Evolutionary conservation across 2,797 vertebrate species (phyloP).

Genomic region (Adelosebastes latens): DNA sequence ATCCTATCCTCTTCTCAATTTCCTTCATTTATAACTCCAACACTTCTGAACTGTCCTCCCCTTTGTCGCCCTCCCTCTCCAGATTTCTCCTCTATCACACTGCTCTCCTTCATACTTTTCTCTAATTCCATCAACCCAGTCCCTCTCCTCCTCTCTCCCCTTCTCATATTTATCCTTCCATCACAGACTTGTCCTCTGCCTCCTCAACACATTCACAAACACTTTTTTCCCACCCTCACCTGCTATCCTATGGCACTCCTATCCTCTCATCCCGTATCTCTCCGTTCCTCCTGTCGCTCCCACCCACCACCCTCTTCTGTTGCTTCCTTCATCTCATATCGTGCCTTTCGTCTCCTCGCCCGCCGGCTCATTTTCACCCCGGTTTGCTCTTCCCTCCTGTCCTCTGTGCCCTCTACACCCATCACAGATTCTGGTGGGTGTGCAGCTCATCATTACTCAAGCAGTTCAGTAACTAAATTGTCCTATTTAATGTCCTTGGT

Average conservation of each 20-base stretch:
- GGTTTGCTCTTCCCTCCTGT: not conserved
- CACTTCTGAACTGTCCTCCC: slow-evolving; percentile 44
- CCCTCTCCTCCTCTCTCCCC: not conserved
- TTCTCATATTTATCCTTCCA: slow-evolving; percentile 39
- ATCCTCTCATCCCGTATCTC: slow-evolving; percentile 6
- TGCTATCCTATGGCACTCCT: slow-evolving; percentile 19
- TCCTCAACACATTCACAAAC: slow-evolving; percentile 1
- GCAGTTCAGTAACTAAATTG: slow-evolving; percentile 11
- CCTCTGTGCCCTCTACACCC: slow-evolving; percentile 18
- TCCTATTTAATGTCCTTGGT: not conserved
- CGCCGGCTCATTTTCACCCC: not conserved
- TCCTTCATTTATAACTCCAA: slow-evolving; percentile 25
- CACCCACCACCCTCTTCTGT: slow-evolving; percentile 7
- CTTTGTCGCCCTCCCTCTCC: slow-evolving; percentile 21
- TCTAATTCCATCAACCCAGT: slow-evolving; percentile 37
- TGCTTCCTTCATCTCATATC: slow-evolving; percentile 20
- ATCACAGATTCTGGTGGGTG: slow-evolving; percentile 1
- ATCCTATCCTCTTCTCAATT: slow-evolving; percentile 28
- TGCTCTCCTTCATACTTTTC: slow-evolving; percentile 25
- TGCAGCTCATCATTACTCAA: slow-evolving; percentile 24
- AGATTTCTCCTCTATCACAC: slow-evolving; percentile 23
- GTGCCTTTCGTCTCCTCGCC: not conserved
- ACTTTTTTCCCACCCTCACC: not conserved
- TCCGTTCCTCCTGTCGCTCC: slow-evolving; percentile 8
- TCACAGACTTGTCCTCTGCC: slow-evolving; percentile 29